Conservation (phyloP, 2,113 vertebrate genomes). For the Garra rufa region DNA sequence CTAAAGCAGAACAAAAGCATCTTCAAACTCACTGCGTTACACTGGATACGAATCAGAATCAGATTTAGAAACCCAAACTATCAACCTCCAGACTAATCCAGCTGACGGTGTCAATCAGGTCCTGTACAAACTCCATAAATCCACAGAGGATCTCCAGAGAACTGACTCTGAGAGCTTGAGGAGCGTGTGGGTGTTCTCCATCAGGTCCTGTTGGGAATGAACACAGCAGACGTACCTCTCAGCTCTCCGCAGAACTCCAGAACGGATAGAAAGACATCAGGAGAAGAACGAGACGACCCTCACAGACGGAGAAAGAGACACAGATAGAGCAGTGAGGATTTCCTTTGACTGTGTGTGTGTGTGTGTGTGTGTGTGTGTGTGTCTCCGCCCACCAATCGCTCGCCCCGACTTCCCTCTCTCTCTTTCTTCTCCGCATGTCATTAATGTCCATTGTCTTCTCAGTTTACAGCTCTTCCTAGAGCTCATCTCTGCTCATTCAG, state of each 20-base stretch:
- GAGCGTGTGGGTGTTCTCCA: background rate
- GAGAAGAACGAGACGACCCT: background rate
- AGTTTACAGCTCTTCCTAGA: background rate
- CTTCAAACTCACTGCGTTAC: background rate
- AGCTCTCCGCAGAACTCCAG: background rate
- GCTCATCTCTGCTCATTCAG: background rate
- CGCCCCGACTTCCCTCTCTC: background rate
- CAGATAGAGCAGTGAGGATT: background rate
- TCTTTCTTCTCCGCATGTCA: background rate
- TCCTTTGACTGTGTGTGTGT: conserved; percentile 11
- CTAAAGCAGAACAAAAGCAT: background rate
- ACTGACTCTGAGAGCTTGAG: background rate
- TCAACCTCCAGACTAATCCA: background rate
- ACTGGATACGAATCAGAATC: background rate
- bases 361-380: too few species aligned
- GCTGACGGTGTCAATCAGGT: background rate
- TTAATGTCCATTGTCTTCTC: conserved; percentile 20
- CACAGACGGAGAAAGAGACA: background rate
- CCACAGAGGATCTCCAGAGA: background rate
- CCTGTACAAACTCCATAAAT: conserved; percentile 6
- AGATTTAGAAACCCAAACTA: background rate
- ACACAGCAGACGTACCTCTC: background rate
- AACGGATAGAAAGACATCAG: background rate
- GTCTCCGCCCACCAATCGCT: background rate
- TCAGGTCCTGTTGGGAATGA: background rate